Percentiles rank a stretch among this genome's conserved stretches.
phyloP scores from a whole-genome alignment of 2,888 invertebrate genomes.

The Eupithecia abbreviata region DNA sequence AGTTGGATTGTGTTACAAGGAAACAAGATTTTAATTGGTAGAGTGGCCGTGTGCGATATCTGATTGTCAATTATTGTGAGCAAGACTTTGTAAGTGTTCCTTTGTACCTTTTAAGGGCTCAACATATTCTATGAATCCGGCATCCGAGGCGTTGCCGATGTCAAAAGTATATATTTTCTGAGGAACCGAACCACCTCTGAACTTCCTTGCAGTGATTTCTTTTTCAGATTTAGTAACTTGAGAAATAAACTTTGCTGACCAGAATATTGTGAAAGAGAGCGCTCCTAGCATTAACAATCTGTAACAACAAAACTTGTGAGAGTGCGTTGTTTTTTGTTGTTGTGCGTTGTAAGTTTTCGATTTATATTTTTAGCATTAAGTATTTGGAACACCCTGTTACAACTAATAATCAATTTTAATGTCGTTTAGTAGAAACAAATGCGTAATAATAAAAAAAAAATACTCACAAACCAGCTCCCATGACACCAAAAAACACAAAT shows the following conservation, averaged over 20 bases:
- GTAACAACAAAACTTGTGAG: slow-evolving; percentile 19
- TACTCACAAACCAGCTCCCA: slow-evolving; percentile 62
- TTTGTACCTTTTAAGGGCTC: background rate
- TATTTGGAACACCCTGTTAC: slow-evolving; percentile 2
- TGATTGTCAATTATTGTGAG: background rate
- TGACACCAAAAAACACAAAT: slow-evolving; percentile 9
- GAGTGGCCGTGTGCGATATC: no score
- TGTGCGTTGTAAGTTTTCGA: background rate
- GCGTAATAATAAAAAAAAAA: background rate
- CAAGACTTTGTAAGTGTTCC: background rate
- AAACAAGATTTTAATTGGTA: no score
- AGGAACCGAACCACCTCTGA: background rate
- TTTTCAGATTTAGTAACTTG: slow-evolving; percentile 5
- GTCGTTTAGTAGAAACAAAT: background rate
- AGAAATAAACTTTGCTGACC: slow-evolving; percentile 50
- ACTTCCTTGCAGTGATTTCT: background rate
- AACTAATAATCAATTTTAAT: background rate
- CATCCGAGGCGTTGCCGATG: background rate
- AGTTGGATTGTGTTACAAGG: background rate
- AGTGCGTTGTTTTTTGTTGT: background rate
- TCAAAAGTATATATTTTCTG: background rate
- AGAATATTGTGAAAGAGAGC: slow-evolving; percentile 61
- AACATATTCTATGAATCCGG: background rate
- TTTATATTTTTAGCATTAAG: background rate
- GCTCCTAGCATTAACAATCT: slow-evolving; percentile 55